These are phyloP conservation scores for Subanguina moxae DNA, from an alignment of 1,140 invertebrate species.

Conservation along the genomic window DNA sequence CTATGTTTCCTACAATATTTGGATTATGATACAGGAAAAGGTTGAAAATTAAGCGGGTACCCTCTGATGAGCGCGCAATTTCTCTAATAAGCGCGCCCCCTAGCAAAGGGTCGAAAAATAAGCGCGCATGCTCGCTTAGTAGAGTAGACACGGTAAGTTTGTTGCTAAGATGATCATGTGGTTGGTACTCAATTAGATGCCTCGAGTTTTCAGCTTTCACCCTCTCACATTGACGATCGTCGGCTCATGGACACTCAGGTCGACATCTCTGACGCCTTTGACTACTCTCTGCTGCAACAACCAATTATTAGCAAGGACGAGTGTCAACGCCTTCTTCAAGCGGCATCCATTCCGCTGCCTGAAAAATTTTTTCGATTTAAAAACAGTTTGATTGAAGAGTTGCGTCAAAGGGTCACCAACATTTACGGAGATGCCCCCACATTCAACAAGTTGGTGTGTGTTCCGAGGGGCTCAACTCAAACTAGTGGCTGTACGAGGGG, in stretches of 20 bases:
- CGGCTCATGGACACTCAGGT: conserved; percentile 32
- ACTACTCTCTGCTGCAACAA: conserved; percentile 28
- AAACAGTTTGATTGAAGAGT: conserved; percentile 14
- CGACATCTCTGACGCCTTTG: conserved; percentile 35
- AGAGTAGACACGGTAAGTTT: too few relatives aligned
- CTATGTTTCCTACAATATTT: too few relatives aligned
- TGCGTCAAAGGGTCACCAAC: conserved; percentile 17
- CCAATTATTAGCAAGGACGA: conserved; percentile 23
- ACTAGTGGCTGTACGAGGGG: conserved; percentile 30
- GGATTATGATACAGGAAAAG: too few relatives aligned
- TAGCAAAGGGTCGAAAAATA: too few relatives aligned
- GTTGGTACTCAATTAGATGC: too few relatives aligned
- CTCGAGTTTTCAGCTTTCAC: conserved; percentile 31
- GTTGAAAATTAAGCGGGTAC: too few relatives aligned
- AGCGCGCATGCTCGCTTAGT: too few relatives aligned
- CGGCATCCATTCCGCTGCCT: conserved; percentile 17
- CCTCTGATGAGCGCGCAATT: too few relatives aligned
- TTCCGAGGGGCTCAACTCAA: conserved; percentile 7
- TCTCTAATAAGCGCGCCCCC: too few relatives aligned
- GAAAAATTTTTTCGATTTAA: conserved; percentile 9
- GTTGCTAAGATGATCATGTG: too few relatives aligned
- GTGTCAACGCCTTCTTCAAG: conserved; percentile 25
- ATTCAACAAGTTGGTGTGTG: conserved; percentile 20
- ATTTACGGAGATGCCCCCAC: conserved; percentile 10
- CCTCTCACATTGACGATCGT: conserved; percentile 34